Evolutionary conservation across 2,113 vertebrate genomes (phyloP), one percentile per base, ranked within the genome.

Genomic region (Dolichallabes microphthalmus): DNA sequence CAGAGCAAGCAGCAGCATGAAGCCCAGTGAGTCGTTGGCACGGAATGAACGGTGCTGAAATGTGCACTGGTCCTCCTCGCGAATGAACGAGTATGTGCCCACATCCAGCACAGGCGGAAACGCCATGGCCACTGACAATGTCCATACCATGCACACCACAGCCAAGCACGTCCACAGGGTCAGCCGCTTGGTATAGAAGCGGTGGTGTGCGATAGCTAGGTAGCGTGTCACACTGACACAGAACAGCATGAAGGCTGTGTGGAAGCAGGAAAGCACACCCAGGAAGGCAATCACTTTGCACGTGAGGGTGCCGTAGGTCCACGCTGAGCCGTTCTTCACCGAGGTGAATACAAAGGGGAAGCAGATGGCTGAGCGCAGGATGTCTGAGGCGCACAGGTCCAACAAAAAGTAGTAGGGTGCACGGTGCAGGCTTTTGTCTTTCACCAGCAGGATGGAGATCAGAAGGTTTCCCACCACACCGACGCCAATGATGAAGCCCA

Each of bases 91-190:
- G 92, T 99, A 99, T 82, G 98, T 99, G 91, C 98, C 98, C 92
- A 99, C 98, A 66, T 99, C 98, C 92, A 99, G 94, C 90, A 99
- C 98, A 13, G 98, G 98, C 80, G 98, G 98, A 85, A 99, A 99
- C 12, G 98, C 98, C 98, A 99, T 99, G 84, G 98, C 98, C 94
- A 99, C 97, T 8, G 98, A 99, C 92, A 99, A 92, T 88, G 98
- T 99, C 98, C 98, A 99, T 93, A 98, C 98, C 98, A 99, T 99
- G 95, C 98, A 99, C 93, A 99, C 97, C 90, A 99, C 97, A 2
- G 98, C 98, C 92, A 99, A 90, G 86, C 98, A 99, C 93, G 98
- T 99, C 98, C 98, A 99, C 94, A 99, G 98, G 89, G 98, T 99
- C 93, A 99, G 94, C 90, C 98, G 94, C 92, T 99, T 99, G 50